Percentiles rank a stretch among this genome's conserved stretches.
These are phyloP conservation scores for Lasioglossum zephyrum DNA, from an alignment of 2,888 invertebrate genomes.

Conservation along the genomic window DNA sequence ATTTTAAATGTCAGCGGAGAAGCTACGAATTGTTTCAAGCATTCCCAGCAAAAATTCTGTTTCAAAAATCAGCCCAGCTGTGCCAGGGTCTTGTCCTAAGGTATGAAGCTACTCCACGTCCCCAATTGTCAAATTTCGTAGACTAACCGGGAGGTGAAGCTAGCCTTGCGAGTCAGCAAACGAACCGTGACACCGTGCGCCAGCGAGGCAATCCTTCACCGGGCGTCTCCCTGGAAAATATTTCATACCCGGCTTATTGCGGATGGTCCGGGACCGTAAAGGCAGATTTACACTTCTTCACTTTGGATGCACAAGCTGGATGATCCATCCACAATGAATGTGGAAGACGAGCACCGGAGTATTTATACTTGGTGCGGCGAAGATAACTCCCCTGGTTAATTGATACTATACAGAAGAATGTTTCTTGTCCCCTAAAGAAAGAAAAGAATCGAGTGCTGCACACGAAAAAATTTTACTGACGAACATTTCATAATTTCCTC, in stretches of 20 bases:
- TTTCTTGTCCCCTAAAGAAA: too few relatives aligned
- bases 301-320: neutral
- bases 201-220: neutral
- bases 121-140: neutral
- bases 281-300: neutral
- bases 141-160: neutral
- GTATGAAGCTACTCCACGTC: neutral
- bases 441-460: too few relatives aligned
- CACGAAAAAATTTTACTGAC: too few relatives aligned
- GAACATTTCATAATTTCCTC: too few relatives aligned
- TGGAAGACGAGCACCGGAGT: neutral
- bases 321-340: neutral
- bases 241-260: constrained; percentile 8
- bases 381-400: too few relatives aligned
- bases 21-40: neutral
- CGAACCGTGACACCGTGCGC: neutral
- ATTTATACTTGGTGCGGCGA: neutral
- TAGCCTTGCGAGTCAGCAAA: neutral
- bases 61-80: neutral
- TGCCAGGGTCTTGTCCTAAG: neutral
- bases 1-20: too few relatives aligned
- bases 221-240: neutral
- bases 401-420: too few relatives aligned
- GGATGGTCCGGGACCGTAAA: neutral
- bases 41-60: neutral